These are phyloP conservation scores for Crotalus horridus DNA, from an alignment of 2,113 vertebrate genomes.

Conservation along the genomic window DNA sequence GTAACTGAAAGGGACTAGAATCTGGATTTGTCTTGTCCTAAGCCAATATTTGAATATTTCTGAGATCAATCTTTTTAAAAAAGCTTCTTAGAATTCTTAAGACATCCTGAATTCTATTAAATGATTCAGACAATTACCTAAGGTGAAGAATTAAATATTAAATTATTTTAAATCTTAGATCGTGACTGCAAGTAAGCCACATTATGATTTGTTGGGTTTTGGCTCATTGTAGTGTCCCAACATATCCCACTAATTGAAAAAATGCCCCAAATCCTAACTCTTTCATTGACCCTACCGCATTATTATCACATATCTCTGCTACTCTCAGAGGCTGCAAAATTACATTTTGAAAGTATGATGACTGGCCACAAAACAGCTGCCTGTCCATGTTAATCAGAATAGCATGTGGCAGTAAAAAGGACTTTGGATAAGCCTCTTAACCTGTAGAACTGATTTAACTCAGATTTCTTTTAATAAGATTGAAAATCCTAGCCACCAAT, in stretches of 20 bases:
- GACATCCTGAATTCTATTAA: not conserved
- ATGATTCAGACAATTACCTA: not conserved
- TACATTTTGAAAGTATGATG: not conserved
- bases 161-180: not conserved
- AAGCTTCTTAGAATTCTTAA: not conserved
- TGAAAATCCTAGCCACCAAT: not conserved
- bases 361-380: not conserved
- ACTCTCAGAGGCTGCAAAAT: not conserved
- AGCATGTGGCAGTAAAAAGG: not conserved
- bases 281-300: not conserved
- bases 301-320: not conserved
- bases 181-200: not conserved
- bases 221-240: not conserved
- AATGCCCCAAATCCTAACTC: not conserved
- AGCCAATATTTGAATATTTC: too few species aligned
- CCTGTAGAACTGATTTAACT: not conserved
- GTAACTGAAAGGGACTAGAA: too few species aligned
- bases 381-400: not conserved
- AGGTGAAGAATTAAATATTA: not conserved
- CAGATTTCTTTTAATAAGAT: not conserved
- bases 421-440: slow-evolving; percentile 1
- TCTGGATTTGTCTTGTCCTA: too few species aligned
- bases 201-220: not conserved
- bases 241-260: not conserved
- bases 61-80: too few species aligned